Percentiles rank a stretch among this genome's conserved stretches.
Conservation (phyloP, 2,113 vertebrate species). For the Indicator indicator region DNA sequence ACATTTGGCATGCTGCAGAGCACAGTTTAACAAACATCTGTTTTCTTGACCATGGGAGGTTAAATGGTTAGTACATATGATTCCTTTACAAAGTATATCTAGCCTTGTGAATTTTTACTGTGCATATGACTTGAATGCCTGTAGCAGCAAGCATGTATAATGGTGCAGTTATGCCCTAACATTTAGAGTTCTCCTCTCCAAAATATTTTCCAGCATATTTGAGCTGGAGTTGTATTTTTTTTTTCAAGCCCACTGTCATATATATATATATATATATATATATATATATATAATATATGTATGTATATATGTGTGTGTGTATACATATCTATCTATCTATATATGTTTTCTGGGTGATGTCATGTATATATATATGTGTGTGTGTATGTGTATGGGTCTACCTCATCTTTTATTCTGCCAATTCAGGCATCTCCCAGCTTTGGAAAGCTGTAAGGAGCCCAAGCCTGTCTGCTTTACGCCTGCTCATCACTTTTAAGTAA, state of each 20-base stretch:
- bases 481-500: not conserved
- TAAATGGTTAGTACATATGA: not conserved
- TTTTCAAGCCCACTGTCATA: not conserved
- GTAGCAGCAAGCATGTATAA: not conserved
- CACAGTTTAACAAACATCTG: not conserved
- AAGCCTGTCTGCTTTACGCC: not conserved
- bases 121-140: not conserved
- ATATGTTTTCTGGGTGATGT: not conserved
- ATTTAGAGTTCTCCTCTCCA: not conserved
- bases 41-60: not conserved
- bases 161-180: not conserved
- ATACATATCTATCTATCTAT: too few species aligned
- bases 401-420: not conserved
- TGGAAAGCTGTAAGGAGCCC: not conserved
- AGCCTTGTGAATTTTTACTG: not conserved
- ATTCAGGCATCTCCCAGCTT: not conserved
- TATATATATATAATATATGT: too few species aligned
- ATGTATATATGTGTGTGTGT: too few species aligned
- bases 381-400: not conserved
- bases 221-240: not conserved
- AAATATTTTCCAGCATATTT: not conserved
- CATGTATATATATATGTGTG: too few species aligned
- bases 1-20: not conserved
- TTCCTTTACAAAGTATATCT: not conserved
- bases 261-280: too few species aligned